Percentiles rank a stretch among this genome's conserved stretches.
Evolutionary conservation across 2,888 invertebrate genomes (phyloP).

Genomic region (Maniola hyperantus): DNA sequence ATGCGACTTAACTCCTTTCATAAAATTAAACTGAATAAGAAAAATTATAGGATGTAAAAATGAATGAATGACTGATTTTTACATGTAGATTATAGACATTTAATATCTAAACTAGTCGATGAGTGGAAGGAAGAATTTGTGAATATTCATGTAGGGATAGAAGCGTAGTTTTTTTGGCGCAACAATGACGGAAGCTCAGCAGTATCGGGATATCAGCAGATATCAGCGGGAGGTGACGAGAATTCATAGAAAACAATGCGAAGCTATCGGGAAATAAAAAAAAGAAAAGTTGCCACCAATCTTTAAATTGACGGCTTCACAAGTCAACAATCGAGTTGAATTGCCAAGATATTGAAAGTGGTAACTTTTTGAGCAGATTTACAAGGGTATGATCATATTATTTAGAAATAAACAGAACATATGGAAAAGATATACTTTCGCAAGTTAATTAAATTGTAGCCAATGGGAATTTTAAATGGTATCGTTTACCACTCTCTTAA

Average conservation of each 20-base stretch:
- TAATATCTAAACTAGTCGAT: slow-evolving; percentile 13
- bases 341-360: slow-evolving; percentile 34
- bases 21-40: slow-evolving; percentile 8
- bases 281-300: slow-evolving; percentile 34
- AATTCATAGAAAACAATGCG: slow-evolving; percentile 10
- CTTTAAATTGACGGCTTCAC: slow-evolving; percentile 22
- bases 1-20: slow-evolving; percentile 25
- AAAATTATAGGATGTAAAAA: not conserved
- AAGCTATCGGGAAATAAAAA: slow-evolving; percentile 8
- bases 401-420: not conserved
- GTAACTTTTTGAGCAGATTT: slow-evolving; percentile 23
- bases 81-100: slow-evolving; percentile 14
- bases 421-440: not conserved
- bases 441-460: slow-evolving; percentile 10
- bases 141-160: not conserved
- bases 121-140: not conserved
- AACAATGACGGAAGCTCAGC: slow-evolving; percentile 22
- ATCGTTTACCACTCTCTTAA: slow-evolving; percentile 45
- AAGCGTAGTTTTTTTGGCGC: slow-evolving; percentile 7
- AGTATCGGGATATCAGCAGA: not conserved
- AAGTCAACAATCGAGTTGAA: slow-evolving; percentile 27
- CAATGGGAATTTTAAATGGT: slow-evolving; percentile 23
- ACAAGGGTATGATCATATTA: not conserved
- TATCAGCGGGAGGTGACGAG: slow-evolving; percentile 12
- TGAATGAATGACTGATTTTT: not conserved